Conservation (phyloP, 2,888 invertebrate genomes). For the Trissoscelio sp. region DNA sequence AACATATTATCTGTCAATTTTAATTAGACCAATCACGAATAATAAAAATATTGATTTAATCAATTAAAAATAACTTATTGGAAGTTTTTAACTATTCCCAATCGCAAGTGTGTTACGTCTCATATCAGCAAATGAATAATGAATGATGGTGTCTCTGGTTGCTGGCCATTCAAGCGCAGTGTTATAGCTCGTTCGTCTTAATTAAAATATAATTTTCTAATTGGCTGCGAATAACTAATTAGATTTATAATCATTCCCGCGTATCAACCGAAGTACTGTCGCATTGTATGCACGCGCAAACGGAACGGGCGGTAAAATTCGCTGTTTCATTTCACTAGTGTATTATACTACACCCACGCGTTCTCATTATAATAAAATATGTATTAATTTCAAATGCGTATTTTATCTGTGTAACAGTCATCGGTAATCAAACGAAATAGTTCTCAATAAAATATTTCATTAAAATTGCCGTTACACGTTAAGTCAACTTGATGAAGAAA, state of each 20-base stretch:
- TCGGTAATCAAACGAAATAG: neutral
- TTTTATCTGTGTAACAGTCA: neutral
- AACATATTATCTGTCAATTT: neutral
- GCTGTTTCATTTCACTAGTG: constrained; percentile 29
- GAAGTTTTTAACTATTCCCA: neutral
- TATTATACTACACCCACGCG: neutral
- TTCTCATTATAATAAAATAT: constrained; percentile 25
- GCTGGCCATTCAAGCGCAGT: constrained; percentile 17
- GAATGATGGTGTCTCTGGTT: constrained; percentile 23
- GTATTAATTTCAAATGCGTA: neutral
- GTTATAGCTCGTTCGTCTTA: constrained; percentile 73
- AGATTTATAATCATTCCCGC: constrained; percentile 72
- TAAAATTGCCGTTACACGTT: no score
- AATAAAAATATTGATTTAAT: constrained; percentile 1
- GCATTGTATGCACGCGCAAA: constrained; percentile 12
- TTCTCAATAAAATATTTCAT: constrained; percentile 8
- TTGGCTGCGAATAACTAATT: constrained; percentile 74
- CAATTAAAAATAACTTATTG: no score
- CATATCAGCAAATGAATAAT: constrained; percentile 29
- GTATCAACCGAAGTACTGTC: constrained; percentile 25
- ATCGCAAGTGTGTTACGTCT: constrained; percentile 1
- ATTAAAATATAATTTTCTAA: constrained; percentile 76
- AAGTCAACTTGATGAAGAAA: no score
- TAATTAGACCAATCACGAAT: neutral
- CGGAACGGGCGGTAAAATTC: constrained; percentile 34